Base-by-base conservation (phyloP, 2,113 vertebrate genomes). In the Protomyctophum bolini region DNA sequence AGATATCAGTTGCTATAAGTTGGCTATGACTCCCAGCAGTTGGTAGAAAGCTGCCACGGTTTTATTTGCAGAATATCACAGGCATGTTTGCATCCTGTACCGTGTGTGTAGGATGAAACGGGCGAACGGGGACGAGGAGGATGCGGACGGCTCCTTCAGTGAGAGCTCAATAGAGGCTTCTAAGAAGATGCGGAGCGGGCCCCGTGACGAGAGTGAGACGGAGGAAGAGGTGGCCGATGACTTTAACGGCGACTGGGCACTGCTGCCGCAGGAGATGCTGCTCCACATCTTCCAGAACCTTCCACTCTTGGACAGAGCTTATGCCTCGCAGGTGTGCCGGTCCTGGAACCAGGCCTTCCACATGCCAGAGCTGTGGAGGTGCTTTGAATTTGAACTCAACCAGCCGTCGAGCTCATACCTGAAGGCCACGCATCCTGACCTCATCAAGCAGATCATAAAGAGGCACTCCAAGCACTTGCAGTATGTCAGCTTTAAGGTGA, bases 401-500 rank as follows among this genome's bases (percentile, higher is more conserved):
- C 97, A 98, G 55, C 96, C 96, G 2, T 95, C 96, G 28, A 98
- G 96, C 4, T 98, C 97, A 6, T 98, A 97, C 78, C 87, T 98
- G 81, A 97, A 96, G 84, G 97, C 97, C 73, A 99, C 97, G 0
- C 97, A 99, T 83, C 97, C 97, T 1, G 97, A 98, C 61, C 93
- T 99, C 21, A 98, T 99, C 83, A 98, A 99, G 86, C 97, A 99
- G 82, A 98, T 98, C 81, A 98, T 99, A 76, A 97, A 97, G 88
- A 95, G 92, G 77, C 97, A 99, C 93, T 97, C 97, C 78, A 97
- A 97, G 75, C 97, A 99, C 86, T 91, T 99, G 65, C 97, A 99
- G 65, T 99, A 98, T 64, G 97, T 99, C 88, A 99, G 97, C 91
- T 98, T 99, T 92, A 98, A 98, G 96, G 97, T 98, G 87, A 84